A percentile compares a stretch with the other conserved stretches of the same genome.
Conservation (phyloP, 1,140 invertebrate species). For the Penaeus japonicus region DNA sequence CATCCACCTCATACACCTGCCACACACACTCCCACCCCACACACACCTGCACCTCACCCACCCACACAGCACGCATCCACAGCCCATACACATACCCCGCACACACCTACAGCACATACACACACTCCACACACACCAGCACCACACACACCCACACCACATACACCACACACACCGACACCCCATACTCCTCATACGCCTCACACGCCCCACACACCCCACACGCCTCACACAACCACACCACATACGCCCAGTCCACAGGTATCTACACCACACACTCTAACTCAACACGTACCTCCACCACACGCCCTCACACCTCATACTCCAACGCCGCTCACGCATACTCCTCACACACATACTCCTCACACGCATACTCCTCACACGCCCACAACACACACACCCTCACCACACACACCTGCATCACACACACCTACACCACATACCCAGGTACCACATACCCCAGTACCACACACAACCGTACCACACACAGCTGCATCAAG, state of each 20-base stretch:
- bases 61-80: background rate
- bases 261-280: background rate
- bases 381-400: background rate
- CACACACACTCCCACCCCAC: background rate
- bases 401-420: too few species aligned
- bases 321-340: background rate
- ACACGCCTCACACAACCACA: background rate
- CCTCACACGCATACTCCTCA: background rate
- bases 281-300: background rate
- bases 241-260: background rate
- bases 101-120: background rate
- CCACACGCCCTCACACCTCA: background rate
- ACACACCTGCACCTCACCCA: background rate
- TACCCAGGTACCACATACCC: background rate
- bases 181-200: background rate
- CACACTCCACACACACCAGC: background rate
- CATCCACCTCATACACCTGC: background rate
- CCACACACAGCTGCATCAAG: conserved; percentile 11
- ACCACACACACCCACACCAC: background rate
- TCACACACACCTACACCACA: background rate
- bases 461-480: background rate
- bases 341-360: background rate
- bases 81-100: background rate
- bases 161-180: background rate
- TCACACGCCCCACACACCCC: background rate